Evolutionary conservation across 2,113 vertebrate genomes (phyloP).

Genomic region (Balaeniceps rex): DNA sequence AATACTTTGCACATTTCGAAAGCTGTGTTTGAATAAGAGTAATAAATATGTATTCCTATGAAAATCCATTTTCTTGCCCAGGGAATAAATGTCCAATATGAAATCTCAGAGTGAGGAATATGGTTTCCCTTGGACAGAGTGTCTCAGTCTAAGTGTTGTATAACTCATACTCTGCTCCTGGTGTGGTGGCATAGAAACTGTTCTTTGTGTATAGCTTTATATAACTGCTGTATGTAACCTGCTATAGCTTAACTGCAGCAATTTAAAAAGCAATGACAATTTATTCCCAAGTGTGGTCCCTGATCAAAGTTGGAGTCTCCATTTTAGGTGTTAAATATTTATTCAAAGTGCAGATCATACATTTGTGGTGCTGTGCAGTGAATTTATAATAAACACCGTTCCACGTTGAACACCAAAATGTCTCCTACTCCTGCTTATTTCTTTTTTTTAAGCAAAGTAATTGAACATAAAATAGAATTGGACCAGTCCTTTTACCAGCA

Average conservation of each 20-base stretch:
- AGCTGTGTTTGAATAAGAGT: not conserved
- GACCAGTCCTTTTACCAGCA: not conserved
- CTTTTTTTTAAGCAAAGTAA: not conserved
- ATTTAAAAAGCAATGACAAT: slow-evolving; percentile 67
- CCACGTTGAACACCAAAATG: not conserved
- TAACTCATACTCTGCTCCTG: slow-evolving; percentile 64
- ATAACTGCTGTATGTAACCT: slow-evolving; percentile 41
- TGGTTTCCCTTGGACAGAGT: slow-evolving; percentile 22
- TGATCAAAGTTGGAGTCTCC: slow-evolving; percentile 46
- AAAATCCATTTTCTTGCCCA: slow-evolving; percentile 7
- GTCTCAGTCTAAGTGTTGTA: slow-evolving; percentile 47
- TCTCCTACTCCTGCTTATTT: not conserved
- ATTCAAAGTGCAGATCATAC: slow-evolving; percentile 44
- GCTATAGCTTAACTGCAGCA: slow-evolving; percentile 63
- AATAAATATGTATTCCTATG: not conserved
- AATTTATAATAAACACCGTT: slow-evolving; percentile 15
- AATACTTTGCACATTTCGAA: slow-evolving; percentile 1
- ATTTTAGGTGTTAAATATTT: slow-evolving; percentile 64
- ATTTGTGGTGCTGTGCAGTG: not conserved
- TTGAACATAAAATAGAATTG: not conserved
- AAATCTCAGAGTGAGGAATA: slow-evolving; percentile 19
- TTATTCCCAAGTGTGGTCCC: slow-evolving; percentile 60
- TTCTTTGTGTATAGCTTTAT: slow-evolving; percentile 52
- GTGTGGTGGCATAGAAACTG: slow-evolving; percentile 49
- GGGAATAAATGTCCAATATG: not conserved